Evolutionary conservation across 2,797 vertebrate species (phyloP).

Genomic region (Chelonia mydas): DNA sequence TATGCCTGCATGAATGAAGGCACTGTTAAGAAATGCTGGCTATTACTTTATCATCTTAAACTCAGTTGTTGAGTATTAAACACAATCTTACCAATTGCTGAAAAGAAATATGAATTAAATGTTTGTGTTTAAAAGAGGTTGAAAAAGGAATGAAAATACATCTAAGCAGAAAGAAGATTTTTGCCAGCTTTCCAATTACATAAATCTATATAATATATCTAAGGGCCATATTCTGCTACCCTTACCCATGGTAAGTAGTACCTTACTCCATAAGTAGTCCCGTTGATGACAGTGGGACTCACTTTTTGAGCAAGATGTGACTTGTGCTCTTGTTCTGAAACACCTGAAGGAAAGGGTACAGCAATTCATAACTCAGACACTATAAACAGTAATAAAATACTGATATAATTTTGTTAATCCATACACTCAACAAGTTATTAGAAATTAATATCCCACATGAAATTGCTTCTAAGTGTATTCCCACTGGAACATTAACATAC

Average conservation of each 20-base stretch:
- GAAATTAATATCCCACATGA: background rate
- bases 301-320: background rate
- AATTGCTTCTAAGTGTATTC: background rate
- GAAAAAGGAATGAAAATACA: background rate
- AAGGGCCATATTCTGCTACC: background rate
- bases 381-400: background rate
- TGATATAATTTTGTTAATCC: background rate
- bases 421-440: background rate
- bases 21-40: background rate
- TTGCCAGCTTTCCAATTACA: rapidly evolving
- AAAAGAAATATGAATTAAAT: rapidly evolving
- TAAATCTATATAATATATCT: background rate
- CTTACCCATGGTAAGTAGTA: background rate
- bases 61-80: background rate
- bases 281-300: background rate
- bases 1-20: background rate
- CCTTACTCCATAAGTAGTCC: background rate
- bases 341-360: background rate
- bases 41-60: background rate
- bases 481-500: background rate
- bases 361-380: background rate
- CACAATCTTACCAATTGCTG: background rate
- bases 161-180: background rate
- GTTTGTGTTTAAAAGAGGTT: background rate
- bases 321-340: background rate